phyloP scores from a whole-genome alignment of 2,113 vertebrate genomes.

The Brachyhypopomus occidentalis region DNA sequence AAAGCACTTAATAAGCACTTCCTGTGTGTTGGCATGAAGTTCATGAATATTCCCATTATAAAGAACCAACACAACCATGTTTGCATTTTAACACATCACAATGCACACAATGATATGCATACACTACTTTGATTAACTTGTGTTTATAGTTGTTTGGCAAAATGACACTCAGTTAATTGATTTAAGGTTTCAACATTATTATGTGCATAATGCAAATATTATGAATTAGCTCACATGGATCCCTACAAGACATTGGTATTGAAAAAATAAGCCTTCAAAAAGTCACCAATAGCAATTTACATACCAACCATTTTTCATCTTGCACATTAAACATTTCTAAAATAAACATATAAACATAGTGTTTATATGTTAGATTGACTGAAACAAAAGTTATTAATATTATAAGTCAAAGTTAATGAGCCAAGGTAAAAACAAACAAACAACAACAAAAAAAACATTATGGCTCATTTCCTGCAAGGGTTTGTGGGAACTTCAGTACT shows the following conservation, averaged over 20 bases:
- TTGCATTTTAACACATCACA: conserved; percentile 21
- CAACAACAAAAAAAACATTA: background rate
- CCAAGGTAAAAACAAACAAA: background rate
- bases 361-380: conserved; percentile 1
- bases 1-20: conserved; percentile 45
- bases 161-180: conserved; percentile 32
- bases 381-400: conserved; percentile 8
- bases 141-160: conserved; percentile 54
- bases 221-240: background rate
- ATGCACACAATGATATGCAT: conserved; percentile 35
- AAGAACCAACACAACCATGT: conserved; percentile 40
- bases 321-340: background rate
- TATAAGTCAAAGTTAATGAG: background rate
- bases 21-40: background rate
- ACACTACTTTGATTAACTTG: conserved; percentile 58
- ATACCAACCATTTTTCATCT: background rate
- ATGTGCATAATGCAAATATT: background rate
- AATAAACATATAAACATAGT: background rate
- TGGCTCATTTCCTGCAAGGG: background rate
- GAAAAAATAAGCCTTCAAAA: conserved; percentile 7
- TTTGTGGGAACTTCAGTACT: background rate
- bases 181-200: background rate
- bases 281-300: background rate
- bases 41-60: conserved; percentile 39
- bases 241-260: background rate